Conservation (phyloP, 2,888 invertebrate species). For the Diachrysia chrysitis region DNA sequence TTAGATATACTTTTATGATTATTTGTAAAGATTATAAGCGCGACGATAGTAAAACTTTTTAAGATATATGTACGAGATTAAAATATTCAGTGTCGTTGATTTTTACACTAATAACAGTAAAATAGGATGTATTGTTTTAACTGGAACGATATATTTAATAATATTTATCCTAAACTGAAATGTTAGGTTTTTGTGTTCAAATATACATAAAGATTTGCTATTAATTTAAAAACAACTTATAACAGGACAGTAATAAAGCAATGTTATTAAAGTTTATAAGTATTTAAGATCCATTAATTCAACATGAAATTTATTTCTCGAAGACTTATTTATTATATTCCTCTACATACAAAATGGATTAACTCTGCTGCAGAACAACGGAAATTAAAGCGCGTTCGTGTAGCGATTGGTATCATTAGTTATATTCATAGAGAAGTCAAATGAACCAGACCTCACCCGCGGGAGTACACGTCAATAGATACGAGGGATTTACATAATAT, state of each 20-base stretch:
- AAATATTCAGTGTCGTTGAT: no score
- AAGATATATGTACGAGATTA: no score
- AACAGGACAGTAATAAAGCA: neutral
- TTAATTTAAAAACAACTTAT: neutral
- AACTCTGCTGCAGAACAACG: neutral
- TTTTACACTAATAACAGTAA: no score
- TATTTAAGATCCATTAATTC: no score
- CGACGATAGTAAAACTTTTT: neutral
- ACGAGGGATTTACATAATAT: constrained; percentile 51
- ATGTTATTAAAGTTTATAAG: neutral
- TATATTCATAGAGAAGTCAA: constrained; percentile 48
- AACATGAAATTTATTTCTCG: neutral
- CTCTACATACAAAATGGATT: neutral
- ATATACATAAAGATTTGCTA: no score
- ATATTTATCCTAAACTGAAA: no score
- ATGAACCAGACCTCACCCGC: constrained; percentile 45
- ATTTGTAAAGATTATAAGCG: neutral
- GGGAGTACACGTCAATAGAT: constrained; percentile 53
- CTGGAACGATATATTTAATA: no score
- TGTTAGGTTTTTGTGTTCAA: no score
- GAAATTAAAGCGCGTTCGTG: constrained; percentile 36
- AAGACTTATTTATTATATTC: neutral
- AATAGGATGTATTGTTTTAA: no score
- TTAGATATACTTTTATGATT: no score
- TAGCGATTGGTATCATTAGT: constrained; percentile 43